Percentiles rank a stretch among this genome's conserved stretches.
phyloP scores from a whole-genome alignment of 1,140 invertebrate species.

The Anastatus disparis region DNA sequence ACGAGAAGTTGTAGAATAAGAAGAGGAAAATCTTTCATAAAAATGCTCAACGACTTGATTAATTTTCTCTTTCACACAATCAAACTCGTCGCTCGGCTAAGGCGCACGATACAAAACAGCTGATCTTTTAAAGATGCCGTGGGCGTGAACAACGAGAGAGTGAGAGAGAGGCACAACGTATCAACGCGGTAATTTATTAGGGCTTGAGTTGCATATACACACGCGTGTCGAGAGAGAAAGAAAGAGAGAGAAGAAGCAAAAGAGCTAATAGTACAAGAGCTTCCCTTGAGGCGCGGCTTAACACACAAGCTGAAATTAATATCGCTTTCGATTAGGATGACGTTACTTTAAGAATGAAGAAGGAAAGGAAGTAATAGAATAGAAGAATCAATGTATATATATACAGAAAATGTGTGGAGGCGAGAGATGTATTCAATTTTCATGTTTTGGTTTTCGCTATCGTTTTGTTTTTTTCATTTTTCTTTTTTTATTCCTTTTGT shows the following conservation, averaged over 20 bases:
- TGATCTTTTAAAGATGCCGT: not conserved
- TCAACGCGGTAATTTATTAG: slow-evolving; percentile 28
- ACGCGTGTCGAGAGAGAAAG: too few species aligned
- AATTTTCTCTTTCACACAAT: slow-evolving; percentile 3
- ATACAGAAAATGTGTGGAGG: not conserved
- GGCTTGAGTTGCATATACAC: too few species aligned
- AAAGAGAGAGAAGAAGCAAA: slow-evolving; percentile 10
- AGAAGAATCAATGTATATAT: not conserved
- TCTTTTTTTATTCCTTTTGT: too few species aligned
- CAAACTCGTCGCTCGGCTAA: too few species aligned
- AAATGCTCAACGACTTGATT: slow-evolving; percentile 16
- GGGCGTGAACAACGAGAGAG: not conserved
- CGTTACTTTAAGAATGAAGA: too few species aligned
- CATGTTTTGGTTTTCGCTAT: too few species aligned
- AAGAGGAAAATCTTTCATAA: not conserved
- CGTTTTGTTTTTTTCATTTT: too few species aligned
- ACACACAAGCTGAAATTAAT: slow-evolving; percentile 18
- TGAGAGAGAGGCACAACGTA: not conserved
- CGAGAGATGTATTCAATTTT: too few species aligned
- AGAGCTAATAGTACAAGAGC: slow-evolving; percentile 25
- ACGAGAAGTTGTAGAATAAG: too few species aligned
- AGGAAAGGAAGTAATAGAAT: too few species aligned
- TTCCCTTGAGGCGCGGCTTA: not conserved
- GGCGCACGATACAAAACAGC: not conserved
- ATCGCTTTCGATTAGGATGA: slow-evolving; percentile 30